Conservation (phyloP, 2,113 vertebrate species). For the Marcusenius ussheri region DNA sequence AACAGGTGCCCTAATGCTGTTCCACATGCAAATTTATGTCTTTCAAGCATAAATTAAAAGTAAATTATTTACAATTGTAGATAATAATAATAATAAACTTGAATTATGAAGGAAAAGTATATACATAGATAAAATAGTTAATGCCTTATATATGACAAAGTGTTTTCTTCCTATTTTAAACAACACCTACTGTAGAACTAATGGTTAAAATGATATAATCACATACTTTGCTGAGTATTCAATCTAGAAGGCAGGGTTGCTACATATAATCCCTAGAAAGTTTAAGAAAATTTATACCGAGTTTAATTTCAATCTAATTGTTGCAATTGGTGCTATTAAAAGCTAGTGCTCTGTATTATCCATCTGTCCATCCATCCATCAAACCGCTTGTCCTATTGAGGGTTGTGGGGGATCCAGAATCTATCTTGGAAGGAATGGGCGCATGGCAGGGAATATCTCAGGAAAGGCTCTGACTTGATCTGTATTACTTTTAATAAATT, state of each 20-base stretch:
- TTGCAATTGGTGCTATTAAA: too few species aligned
- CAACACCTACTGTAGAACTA: neutral
- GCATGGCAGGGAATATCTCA: neutral
- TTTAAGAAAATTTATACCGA: too few species aligned
- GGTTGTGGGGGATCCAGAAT: neutral
- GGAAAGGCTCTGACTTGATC: neutral
- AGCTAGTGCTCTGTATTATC: too few species aligned
- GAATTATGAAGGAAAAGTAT: neutral
- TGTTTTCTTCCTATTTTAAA: neutral
- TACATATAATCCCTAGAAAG: too few species aligned
- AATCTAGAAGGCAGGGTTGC: too few species aligned
- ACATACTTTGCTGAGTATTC: too few species aligned
- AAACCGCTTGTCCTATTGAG: neutral
- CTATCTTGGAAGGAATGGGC: neutral
- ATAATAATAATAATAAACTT: neutral
- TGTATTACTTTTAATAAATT: too few species aligned
- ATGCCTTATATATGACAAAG: neutral
- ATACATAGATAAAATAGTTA: neutral
- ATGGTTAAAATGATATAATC: neutral
- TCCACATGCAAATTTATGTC: neutral
- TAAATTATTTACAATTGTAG: neutral
- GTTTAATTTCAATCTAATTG: too few species aligned
- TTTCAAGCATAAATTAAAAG: neutral
- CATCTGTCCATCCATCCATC: too few species aligned
- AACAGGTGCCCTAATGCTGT: too few species aligned